Evolutionary conservation across 2,888 invertebrate genomes (phyloP).

Genomic region (Agelastica alni): DNA sequence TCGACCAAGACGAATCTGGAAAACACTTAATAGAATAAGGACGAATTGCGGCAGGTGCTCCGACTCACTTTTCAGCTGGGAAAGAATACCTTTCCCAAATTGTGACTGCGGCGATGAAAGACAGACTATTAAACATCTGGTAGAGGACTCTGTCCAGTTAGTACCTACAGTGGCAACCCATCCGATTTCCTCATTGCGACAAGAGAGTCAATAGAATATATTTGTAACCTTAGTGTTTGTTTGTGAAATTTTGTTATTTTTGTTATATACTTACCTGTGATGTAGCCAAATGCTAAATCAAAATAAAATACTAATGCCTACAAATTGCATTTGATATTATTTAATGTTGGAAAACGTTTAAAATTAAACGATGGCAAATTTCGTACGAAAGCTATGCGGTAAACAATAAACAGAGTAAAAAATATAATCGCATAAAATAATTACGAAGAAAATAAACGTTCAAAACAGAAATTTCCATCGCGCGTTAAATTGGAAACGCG

Average conservation of each 20-base stretch:
- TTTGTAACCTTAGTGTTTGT: too few relatives aligned
- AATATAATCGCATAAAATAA: slow-evolving; percentile 12
- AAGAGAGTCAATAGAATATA: too few relatives aligned
- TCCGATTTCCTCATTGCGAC: too few relatives aligned
- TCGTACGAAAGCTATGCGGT: slow-evolving; percentile 40
- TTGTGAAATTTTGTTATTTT: too few relatives aligned
- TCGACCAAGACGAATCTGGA: too few relatives aligned
- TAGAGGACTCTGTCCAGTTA: too few relatives aligned
- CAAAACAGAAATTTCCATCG: slow-evolving; percentile 30
- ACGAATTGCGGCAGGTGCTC: too few relatives aligned
- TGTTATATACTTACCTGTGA: too few relatives aligned
- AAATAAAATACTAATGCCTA: too few relatives aligned
- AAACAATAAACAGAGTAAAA: slow-evolving; percentile 27
- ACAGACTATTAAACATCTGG: background rate
- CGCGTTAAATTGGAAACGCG: slow-evolving; percentile 41
- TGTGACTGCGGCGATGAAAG: background rate
- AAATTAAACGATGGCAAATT: background rate
- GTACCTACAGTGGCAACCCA: too few relatives aligned
- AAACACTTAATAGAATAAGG: too few relatives aligned
- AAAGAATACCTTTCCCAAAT: background rate
- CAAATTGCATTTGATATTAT: background rate
- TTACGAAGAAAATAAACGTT: slow-evolving; percentile 28
- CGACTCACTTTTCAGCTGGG: background rate
- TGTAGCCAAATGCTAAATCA: too few relatives aligned
- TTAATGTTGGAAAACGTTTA: background rate